Conservation (phyloP, 2,797 vertebrate species). For the Australoheros facetus region DNA sequence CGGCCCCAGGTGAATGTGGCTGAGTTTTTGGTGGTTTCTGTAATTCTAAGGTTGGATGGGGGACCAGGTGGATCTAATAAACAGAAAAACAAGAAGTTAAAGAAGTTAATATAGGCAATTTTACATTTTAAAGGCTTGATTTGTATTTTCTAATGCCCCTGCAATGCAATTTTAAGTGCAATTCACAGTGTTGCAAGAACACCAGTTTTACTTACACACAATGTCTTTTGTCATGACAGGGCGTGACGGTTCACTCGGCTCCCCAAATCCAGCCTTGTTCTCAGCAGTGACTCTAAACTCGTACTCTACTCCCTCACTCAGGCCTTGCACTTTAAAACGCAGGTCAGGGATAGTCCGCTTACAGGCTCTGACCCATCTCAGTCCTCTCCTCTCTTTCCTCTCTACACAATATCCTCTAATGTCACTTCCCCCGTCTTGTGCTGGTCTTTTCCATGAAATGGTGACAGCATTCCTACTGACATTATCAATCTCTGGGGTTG, state of each 20-base stretch:
- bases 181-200: not conserved
- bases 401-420: constrained; percentile 95
- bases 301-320: constrained; percentile 94
- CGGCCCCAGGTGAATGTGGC: constrained; percentile 92
- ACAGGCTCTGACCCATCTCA: constrained; percentile 96
- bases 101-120: not conserved
- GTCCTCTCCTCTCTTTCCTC: constrained; percentile 93
- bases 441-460: constrained; percentile 95
- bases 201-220: constrained; percentile 89
- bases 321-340: constrained; percentile 93
- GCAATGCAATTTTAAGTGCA: not conserved
- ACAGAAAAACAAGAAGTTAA: constrained; percentile 11
- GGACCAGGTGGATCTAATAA: constrained; percentile 94
- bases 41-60: constrained; percentile 92
- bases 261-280: constrained; percentile 96
- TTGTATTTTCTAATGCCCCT: not conserved
- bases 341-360: constrained; percentile 95
- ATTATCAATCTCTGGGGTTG: constrained; percentile 92
- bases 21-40: constrained; percentile 95
- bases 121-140: not conserved
- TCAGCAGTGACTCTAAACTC: constrained; percentile 99
- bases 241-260: constrained; percentile 90
- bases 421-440: constrained; percentile 94
- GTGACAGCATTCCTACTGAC: constrained; percentile 91
- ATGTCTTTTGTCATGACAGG: constrained; percentile 92